Evolutionary conservation across 92 coral and sea anemone genomes (phyloP).

Genomic region (Zoanthus sansibaricus): DNA sequence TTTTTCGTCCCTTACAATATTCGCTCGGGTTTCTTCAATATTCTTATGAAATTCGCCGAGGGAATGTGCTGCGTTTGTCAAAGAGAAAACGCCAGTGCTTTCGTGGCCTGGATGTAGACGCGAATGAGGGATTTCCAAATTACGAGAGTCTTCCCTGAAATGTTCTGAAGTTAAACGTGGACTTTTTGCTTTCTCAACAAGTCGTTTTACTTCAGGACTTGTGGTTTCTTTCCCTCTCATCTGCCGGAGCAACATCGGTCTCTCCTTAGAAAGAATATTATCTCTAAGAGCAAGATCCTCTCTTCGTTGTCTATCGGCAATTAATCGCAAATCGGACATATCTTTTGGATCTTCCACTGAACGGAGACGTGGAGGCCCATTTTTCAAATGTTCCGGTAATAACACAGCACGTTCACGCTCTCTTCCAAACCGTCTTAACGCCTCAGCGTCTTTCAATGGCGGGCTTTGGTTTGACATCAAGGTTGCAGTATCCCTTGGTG

Average conservation of each 20-base stretch:
- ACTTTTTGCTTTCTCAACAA: conserved; percentile 57
- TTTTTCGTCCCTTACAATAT: conserved; percentile 59
- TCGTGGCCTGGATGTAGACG: conserved; percentile 73
- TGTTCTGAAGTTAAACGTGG: conserved; percentile 29
- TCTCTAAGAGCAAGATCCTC: conserved; percentile 74
- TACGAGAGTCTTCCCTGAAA: conserved; percentile 51
- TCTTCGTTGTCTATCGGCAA: conserved; percentile 71
- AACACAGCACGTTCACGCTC: conserved; percentile 60
- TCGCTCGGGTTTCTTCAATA: conserved; percentile 66
- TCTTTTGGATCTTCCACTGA: conserved; percentile 75
- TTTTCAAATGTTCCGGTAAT: conserved; percentile 73
- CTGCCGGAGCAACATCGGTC: conserved; percentile 51
- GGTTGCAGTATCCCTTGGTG: conserved; percentile 26
- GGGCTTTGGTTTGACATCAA: conserved; percentile 18
- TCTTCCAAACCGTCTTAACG: conserved; percentile 46
- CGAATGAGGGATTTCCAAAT: conserved; percentile 33
- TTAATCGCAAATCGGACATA: conserved; percentile 60
- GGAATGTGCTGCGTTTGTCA: conserved; percentile 61
- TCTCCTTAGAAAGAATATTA: conserved; percentile 37
- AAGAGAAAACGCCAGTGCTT: conserved; percentile 67
- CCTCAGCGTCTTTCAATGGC: conserved; percentile 28
- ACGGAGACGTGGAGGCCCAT: conserved; percentile 90
- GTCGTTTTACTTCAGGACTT: conserved; percentile 67
- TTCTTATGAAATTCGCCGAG: conserved; percentile 68
- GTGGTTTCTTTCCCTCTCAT: conserved; percentile 61